Percentiles rank a stretch among this genome's conserved stretches.
phyloP scores from a whole-genome alignment of 1,140 invertebrate genomes.

The Notospermus geniculatus region DNA sequence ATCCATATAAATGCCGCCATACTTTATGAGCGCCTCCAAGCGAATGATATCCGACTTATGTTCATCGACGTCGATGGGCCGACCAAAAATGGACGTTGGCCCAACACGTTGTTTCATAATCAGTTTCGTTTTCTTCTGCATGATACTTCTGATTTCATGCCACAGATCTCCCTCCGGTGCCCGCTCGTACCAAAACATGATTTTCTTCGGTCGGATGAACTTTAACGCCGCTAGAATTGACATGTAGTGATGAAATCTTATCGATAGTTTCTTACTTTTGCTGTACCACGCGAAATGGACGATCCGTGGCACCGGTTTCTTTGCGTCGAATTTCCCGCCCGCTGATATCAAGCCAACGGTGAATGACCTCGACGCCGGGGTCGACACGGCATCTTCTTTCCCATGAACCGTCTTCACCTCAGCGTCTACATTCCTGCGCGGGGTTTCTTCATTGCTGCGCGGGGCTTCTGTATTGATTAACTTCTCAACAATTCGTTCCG shows the following conservation, averaged over 20 bases:
- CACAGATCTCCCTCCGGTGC: background rate
- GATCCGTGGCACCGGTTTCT: background rate
- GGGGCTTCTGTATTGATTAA: no score
- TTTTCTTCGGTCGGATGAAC: background rate
- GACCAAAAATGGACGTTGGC: background rate
- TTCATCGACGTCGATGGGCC: background rate
- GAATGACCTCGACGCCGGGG: no score
- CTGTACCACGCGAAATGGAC: slow-evolving; percentile 1
- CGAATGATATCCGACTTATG: slow-evolving; percentile 7
- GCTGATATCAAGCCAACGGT: no score
- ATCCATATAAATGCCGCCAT: slow-evolving; percentile 3
- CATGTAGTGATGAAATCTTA: slow-evolving; percentile 3
- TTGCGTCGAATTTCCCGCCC: no score
- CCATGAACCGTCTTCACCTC: no score
- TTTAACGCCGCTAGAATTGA: background rate
- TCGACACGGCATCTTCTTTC: no score
- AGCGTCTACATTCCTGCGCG: no score
- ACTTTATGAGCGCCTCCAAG: background rate
- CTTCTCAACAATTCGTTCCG: no score
- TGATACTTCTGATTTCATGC: background rate
- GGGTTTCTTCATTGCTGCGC: no score
- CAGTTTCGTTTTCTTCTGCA: background rate
- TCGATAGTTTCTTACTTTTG: background rate
- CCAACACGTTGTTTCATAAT: background rate
- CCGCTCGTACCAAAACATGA: slow-evolving; percentile 4